phyloP scores from a whole-genome alignment of 2,797 vertebrate species.

The Limnodromus scolopaceus region DNA sequence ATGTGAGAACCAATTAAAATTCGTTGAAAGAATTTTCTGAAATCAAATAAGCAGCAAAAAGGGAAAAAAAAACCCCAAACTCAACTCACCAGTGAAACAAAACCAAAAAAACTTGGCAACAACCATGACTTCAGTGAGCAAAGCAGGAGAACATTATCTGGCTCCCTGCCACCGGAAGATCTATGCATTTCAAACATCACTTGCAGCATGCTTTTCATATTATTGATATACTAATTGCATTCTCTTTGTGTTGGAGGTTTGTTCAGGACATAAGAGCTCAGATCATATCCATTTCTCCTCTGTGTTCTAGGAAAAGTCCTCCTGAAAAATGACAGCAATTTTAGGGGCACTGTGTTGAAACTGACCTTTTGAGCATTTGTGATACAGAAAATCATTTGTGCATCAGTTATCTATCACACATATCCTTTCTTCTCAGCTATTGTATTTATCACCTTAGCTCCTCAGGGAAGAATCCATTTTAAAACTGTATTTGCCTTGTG shows the following conservation, averaged over 20 bases:
- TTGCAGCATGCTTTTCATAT: not conserved
- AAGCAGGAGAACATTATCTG: not conserved
- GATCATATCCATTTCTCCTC: not conserved
- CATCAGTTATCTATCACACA: not conserved
- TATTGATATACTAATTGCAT: not conserved
- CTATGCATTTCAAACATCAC: not conserved
- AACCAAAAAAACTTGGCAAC: not conserved
- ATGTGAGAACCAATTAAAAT: not conserved
- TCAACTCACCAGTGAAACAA: not conserved
- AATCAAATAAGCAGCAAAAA: not conserved
- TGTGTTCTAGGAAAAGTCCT: not conserved
- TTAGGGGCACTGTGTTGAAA: not conserved
- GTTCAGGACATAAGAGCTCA: not conserved
- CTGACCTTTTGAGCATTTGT: not conserved
- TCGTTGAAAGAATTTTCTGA: not conserved
- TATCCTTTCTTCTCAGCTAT: not conserved
- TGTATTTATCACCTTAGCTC: not conserved
- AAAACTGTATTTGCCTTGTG: not conserved
- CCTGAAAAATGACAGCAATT: not conserved
- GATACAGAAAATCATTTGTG: not conserved
- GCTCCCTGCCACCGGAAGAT: accelerated
- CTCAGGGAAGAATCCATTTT: not conserved
- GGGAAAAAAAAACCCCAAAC: not conserved
- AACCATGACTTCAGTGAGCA: not conserved
- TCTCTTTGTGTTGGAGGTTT: not conserved